These are phyloP conservation scores for Luffia ferchaultella DNA, from an alignment of 2,888 invertebrate genomes.

Conservation along the genomic window DNA sequence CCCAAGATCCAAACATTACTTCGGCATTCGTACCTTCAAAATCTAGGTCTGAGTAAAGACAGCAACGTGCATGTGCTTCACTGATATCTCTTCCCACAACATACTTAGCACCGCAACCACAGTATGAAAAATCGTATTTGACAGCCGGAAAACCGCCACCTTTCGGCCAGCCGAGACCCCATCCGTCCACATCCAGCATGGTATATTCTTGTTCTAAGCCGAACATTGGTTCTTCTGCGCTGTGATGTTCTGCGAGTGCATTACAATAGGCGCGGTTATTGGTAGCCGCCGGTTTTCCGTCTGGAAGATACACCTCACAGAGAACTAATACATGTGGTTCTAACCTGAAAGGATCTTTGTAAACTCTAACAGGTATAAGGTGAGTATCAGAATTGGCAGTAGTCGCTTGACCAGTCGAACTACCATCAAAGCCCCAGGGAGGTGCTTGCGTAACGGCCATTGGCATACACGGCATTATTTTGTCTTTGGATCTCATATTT, in stretches of 20 bases:
- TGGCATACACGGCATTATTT: slow-evolving; percentile 72
- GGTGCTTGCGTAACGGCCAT: slow-evolving; percentile 66
- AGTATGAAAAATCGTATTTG: slow-evolving; percentile 89
- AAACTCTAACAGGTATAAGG: slow-evolving; percentile 86
- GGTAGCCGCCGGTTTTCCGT: slow-evolving; percentile 73
- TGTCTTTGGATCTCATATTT: slow-evolving; percentile 72
- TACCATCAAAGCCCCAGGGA: slow-evolving; percentile 92
- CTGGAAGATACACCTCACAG: slow-evolving; percentile 80
- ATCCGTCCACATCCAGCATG: slow-evolving; percentile 84
- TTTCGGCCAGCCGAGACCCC: slow-evolving; percentile 93
- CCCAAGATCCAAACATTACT: slow-evolving; percentile 95
- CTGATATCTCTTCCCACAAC: slow-evolving; percentile 92
- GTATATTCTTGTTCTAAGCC: slow-evolving; percentile 94
- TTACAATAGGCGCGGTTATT: slow-evolving; percentile 77
- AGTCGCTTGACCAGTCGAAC: slow-evolving; percentile 86
- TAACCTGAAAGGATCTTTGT: slow-evolving; percentile 88
- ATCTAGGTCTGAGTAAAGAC: slow-evolving; percentile 92
- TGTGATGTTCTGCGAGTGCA: slow-evolving; percentile 74
- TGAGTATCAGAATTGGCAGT: slow-evolving; percentile 88
- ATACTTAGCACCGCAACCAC: slow-evolving; percentile 94
- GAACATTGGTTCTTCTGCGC: slow-evolving; percentile 83
- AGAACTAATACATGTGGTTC: slow-evolving; percentile 89
- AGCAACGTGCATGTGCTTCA: slow-evolving; percentile 83
- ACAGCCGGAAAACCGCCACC: slow-evolving; percentile 88
- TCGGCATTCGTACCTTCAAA: slow-evolving; percentile 96